A percentile compares a stretch with the other conserved stretches of the same genome.
These are phyloP conservation scores for Trichogramma dendrolimi DNA, from an alignment of 2,888 invertebrate species.

Conservation along the genomic window DNA sequence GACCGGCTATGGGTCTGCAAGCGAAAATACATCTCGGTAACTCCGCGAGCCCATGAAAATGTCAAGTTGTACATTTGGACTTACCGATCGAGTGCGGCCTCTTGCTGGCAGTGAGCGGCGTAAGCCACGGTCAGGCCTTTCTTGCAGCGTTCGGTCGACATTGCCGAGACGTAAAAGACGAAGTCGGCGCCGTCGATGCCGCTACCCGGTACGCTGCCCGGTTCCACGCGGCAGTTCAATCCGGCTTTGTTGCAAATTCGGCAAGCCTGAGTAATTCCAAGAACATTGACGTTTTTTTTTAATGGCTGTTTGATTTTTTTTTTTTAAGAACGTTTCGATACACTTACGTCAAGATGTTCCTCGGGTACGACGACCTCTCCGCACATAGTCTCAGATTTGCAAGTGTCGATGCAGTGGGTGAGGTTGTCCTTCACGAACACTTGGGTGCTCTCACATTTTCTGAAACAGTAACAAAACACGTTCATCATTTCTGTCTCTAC, in stretches of 20 bases:
- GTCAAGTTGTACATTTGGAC: slow-evolving; percentile 8
- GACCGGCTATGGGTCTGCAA: slow-evolving; percentile 91
- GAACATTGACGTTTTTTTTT: neutral
- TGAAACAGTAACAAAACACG: slow-evolving; percentile 46
- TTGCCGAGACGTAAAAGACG: slow-evolving; percentile 92
- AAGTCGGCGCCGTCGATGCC: slow-evolving; percentile 86
- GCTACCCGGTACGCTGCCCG: slow-evolving; percentile 57
- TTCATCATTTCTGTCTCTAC: neutral
- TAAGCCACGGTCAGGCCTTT: slow-evolving; percentile 91
- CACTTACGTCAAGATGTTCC: slow-evolving; percentile 84
- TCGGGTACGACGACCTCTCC: slow-evolving; percentile 93
- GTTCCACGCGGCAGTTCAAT: slow-evolving; percentile 67
- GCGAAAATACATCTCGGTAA: slow-evolving; percentile 6
- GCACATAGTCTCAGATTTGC: slow-evolving; percentile 83
- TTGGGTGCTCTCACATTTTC: slow-evolving; percentile 84
- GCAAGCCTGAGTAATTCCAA: slow-evolving; percentile 63
- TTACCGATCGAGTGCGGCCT: slow-evolving; percentile 82
- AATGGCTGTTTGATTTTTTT: too few species aligned
- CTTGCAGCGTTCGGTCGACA: slow-evolving; percentile 88
- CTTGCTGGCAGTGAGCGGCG: slow-evolving; percentile 98
- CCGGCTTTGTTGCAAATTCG: slow-evolving; percentile 84
- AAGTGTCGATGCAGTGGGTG: slow-evolving; percentile 83
- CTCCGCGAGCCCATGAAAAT: too few species aligned
- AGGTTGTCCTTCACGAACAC: slow-evolving; percentile 79
- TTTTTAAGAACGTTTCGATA: slow-evolving; percentile 6